Percentiles rank a stretch among this genome's conserved stretches.
Conservation (phyloP, 1,140 invertebrate genomes). For the Diploscapter pachys region DNA sequence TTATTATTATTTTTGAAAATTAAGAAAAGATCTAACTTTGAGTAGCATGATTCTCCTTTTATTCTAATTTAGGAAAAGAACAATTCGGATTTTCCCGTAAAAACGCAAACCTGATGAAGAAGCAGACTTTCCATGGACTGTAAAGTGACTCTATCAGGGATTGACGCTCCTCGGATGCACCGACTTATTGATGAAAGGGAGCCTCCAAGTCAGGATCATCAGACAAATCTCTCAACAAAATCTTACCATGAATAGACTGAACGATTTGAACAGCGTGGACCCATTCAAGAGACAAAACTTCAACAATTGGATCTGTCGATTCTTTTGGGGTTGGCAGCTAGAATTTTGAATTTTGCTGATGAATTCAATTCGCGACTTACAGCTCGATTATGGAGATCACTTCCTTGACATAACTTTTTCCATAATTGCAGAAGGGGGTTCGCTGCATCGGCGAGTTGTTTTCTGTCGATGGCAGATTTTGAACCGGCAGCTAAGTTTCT, state of each 20-base stretch:
- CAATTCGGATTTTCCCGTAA: neutral
- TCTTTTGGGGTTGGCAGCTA: conserved; percentile 1
- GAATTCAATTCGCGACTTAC: too few relatives aligned
- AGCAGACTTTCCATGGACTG: neutral
- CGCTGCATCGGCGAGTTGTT: neutral
- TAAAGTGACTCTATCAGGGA: neutral
- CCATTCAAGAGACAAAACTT: conserved; percentile 21
- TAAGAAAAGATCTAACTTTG: too few relatives aligned
- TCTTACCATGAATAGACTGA: neutral
- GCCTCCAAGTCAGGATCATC: too few relatives aligned
- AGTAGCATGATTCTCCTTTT: too few relatives aligned
- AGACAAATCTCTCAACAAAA: too few relatives aligned
- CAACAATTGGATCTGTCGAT: conserved; percentile 16
- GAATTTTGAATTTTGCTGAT: too few relatives aligned
- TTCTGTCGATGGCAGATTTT: neutral
- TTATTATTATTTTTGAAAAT: too few relatives aligned
- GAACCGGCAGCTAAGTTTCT: neutral
- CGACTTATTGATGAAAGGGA: conserved; percentile 4
- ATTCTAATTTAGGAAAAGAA: neutral
- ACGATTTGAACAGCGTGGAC: conserved; percentile 9
- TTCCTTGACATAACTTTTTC: conserved; percentile 21
- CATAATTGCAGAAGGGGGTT: conserved; percentile 9
- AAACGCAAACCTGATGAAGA: neutral
- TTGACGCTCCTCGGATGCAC: neutral
- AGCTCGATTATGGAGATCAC: conserved; percentile 8